Base-by-base conservation (phyloP, 2,888 invertebrate genomes). In the Uloborus plumipes region DNA sequence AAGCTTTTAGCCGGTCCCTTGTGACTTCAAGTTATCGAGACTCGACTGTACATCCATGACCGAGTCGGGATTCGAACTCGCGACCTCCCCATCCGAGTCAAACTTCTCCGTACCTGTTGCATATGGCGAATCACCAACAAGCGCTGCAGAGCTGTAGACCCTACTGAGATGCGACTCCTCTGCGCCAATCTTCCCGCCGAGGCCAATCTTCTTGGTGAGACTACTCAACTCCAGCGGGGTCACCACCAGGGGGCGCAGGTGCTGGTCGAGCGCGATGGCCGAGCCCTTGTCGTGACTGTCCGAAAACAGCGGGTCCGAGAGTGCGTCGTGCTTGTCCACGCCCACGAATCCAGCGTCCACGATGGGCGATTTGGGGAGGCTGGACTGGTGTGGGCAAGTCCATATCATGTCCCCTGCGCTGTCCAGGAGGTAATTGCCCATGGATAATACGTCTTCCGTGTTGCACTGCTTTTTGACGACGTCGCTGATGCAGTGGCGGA, bases 381-480 rank as follows among this genome's bases (percentile, higher is more conserved):
- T 74, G 4, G 74, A 16, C 55, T 79, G 73, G 26, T 62, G 80
- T 6, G 84, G 82, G 15, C 84, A 84, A 0, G 55, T 78, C 84
- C 84, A 84, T 2, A 78, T 53, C 78, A 82, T 74, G 18, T 84
- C 82, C 0, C 75, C 80, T 0, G 78, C 64, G 16, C 75, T 78
- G 62, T 84, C 84, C 55, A 84, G 47, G 14, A 84, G 51, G 61
- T 84, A 84, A 7, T 73, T 77, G 20, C 82, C 78, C 69, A 82
- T 62, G 2, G 74, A 66, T 9, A 53, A 55, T 14, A 49, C 18
- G 51, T 84, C 82, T 20, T 82, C 82, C 0, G 50, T 22, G 14
- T 64, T 47, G 22, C 84, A 84, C 11, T 58, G 67, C 47, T 73
- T 74, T 39, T 78, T 67, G 2, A 84, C 66, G 2, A 83, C 79